Percentiles rank a stretch among this genome's conserved stretches.
Evolutionary conservation across 2,113 vertebrate genomes (phyloP).

Genomic region (Prolemur simus): DNA sequence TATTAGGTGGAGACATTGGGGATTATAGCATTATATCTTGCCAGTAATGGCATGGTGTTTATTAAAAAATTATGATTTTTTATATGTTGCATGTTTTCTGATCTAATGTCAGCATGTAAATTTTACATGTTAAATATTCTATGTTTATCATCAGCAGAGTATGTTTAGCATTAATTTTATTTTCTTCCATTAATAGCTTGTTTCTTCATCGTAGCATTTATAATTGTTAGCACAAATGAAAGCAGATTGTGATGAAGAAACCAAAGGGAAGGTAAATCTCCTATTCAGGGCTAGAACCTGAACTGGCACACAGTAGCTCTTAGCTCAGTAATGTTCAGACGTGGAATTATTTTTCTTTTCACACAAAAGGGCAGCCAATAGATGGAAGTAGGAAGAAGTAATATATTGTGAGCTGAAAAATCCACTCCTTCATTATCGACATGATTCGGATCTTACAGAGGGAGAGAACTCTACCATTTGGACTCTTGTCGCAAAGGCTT

Average conservation of each 20-base stretch:
- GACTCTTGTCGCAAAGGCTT: conserved; percentile 76
- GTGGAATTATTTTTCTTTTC: conserved; percentile 60
- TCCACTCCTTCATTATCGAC: conserved; percentile 67
- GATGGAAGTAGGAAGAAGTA: conserved; percentile 60
- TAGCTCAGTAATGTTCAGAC: conserved; percentile 64
- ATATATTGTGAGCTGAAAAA: conserved; percentile 67
- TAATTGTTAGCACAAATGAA: conserved; percentile 46
- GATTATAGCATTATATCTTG: conserved; percentile 36
- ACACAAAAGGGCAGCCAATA: conserved; percentile 57
- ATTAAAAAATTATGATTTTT: conserved; percentile 49
- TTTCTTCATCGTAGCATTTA: not conserved
- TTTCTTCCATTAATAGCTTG: conserved; percentile 29
- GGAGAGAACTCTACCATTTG: conserved; percentile 75
- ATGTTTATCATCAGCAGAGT: conserved; percentile 34
- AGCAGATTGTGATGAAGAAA: conserved; percentile 48
- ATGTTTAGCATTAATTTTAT: conserved; percentile 42
- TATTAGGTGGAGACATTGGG: not conserved
- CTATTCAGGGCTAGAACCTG: conserved; percentile 31
- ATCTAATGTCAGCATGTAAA: conserved; percentile 31
- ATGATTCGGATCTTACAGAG: conserved; percentile 56
- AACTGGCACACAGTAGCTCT: not conserved
- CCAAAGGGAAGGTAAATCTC: conserved; percentile 53
- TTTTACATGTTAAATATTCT: conserved; percentile 23
- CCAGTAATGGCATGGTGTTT: conserved; percentile 14
- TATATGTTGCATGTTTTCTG: conserved; percentile 44